Evolutionary conservation across 1,140 invertebrate genomes (phyloP).

Genomic region (Lasioglossum baleicum): DNA sequence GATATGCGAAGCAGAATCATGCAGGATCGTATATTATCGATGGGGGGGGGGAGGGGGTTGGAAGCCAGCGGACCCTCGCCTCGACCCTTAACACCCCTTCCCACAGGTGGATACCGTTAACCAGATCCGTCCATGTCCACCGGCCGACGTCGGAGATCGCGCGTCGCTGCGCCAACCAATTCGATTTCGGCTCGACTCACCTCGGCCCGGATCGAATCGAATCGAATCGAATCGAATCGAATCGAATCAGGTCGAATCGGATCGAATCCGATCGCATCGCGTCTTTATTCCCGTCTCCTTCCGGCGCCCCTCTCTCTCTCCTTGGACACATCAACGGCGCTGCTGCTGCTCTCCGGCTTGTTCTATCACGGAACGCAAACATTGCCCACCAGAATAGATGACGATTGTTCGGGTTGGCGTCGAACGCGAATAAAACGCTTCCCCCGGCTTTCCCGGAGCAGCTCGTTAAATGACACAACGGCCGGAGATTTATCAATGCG

Average conservation of each 20-base stretch:
- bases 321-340: no score
- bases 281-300: no score
- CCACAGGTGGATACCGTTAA: neutral
- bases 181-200: neutral
- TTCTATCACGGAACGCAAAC: neutral
- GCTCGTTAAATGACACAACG: slow-evolving; percentile 11
- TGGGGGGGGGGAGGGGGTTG: slow-evolving; percentile 47
- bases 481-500: slow-evolving; percentile 51
- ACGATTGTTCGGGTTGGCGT: neutral
- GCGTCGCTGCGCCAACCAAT: neutral
- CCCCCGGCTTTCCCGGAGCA: neutral
- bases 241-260: no score
- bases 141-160: neutral
- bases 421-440: neutral
- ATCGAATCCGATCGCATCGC: no score
- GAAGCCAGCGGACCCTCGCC: slow-evolving; percentile 1
- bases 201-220: no score
- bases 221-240: no score
- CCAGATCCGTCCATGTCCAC: neutral
- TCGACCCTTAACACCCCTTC: slow-evolving; percentile 12
- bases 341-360: no score
- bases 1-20: slow-evolving; percentile 68
- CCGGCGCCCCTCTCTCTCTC: no score
- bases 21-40: slow-evolving; percentile 68
- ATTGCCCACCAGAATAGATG: neutral